phyloP scores from a whole-genome alignment of 2,888 invertebrate genomes.

The Ochlodes sylvanus region DNA sequence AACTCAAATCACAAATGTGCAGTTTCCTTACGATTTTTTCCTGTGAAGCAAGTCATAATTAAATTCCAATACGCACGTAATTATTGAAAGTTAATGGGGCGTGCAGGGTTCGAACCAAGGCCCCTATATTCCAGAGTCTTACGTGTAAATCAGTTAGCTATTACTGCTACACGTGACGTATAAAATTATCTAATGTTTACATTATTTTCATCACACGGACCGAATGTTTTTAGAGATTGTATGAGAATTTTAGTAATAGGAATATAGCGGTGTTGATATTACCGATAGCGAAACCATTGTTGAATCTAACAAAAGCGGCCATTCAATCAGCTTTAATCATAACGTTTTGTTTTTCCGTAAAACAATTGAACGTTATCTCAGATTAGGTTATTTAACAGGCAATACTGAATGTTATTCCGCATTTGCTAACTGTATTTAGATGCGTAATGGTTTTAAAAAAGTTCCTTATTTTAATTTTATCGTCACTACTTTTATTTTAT shows the following conservation, averaged over 20 bases:
- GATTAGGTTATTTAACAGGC: slow-evolving; percentile 16
- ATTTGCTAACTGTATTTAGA: slow-evolving; percentile 8
- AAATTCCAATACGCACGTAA: too few species aligned
- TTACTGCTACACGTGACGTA: too few species aligned
- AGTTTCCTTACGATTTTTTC: too few species aligned
- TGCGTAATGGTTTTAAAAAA: slow-evolving; percentile 12
- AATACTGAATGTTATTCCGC: neutral
- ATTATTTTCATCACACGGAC: neutral
- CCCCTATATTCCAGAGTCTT: too few species aligned
- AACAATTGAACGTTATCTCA: slow-evolving; percentile 20
- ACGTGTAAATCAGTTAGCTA: too few species aligned
- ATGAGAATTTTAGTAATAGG: slow-evolving; percentile 13
- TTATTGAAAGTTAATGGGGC: too few species aligned
- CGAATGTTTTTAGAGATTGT: slow-evolving; percentile 15
- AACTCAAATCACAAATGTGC: too few species aligned
- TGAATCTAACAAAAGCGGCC: slow-evolving; percentile 22
- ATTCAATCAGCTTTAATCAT: slow-evolving; percentile 26
- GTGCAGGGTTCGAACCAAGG: too few species aligned
- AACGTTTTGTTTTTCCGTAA: slow-evolving; percentile 24
- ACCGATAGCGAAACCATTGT: slow-evolving; percentile 24
- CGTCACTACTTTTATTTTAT: neutral
- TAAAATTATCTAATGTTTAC: too few species aligned
- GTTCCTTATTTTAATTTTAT: slow-evolving; percentile 2
- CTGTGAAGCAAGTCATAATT: too few species aligned
- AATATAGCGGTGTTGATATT: slow-evolving; percentile 8